A percentile compares a stretch with the other conserved stretches of the same genome.
Conservation (phyloP, 2,113 vertebrate genomes). For the Colistium nudipinnis region DNA sequence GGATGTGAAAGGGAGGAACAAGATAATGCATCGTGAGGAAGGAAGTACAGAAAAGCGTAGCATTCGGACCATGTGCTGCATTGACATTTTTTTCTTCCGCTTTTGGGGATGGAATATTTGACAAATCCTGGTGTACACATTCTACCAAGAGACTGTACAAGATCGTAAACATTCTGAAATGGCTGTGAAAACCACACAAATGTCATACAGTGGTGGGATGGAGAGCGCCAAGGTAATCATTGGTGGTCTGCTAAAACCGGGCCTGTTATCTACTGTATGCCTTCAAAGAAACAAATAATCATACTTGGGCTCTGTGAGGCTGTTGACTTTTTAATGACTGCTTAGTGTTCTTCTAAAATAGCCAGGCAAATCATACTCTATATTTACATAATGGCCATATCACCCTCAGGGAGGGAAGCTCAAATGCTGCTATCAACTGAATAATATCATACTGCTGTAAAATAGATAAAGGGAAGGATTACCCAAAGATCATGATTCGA, state of each 20-base stretch:
- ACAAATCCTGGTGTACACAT: background rate
- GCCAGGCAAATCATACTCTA: too few species aligned
- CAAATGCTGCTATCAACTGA: too few species aligned
- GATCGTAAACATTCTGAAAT: conserved; percentile 6
- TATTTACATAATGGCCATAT: too few species aligned
- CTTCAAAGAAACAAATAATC: conserved; percentile 46
- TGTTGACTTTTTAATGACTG: conserved; percentile 49
- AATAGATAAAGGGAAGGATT: too few species aligned
- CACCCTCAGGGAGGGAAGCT: too few species aligned
- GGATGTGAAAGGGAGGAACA: conserved; percentile 55
- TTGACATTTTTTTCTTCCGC: background rate
- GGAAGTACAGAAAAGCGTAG: conserved; percentile 40
- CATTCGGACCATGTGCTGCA: conserved; percentile 53
- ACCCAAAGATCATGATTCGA: too few species aligned
- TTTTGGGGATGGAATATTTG: background rate
- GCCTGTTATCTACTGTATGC: conserved; percentile 24
- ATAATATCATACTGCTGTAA: too few species aligned
- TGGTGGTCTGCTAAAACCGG: conserved; percentile 31
- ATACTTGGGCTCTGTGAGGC: conserved; percentile 48
- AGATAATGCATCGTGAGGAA: conserved; percentile 38
- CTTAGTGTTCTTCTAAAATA: conserved; percentile 46
- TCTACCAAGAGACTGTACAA: background rate
- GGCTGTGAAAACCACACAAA: conserved; percentile 25
- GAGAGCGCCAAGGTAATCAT: conserved; percentile 1
- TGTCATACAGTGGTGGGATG: conserved; percentile 19